Conservation (phyloP, 2,113 vertebrate genomes). For the Gymnocephalus cernua region DNA sequence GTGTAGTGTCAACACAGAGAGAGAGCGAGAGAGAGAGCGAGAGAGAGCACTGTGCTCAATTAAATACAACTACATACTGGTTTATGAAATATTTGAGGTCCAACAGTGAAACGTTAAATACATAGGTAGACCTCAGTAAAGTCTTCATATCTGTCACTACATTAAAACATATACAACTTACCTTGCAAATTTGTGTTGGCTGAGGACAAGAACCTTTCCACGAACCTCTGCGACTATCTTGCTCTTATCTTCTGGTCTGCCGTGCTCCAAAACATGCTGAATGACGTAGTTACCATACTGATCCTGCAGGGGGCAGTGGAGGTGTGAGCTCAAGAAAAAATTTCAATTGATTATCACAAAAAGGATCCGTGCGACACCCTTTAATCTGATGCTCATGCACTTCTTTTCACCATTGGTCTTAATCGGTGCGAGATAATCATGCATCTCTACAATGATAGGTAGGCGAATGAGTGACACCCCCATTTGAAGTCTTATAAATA, state of each 20-base stretch:
- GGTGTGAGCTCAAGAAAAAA: not conserved
- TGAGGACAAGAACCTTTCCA: slow-evolving; percentile 95
- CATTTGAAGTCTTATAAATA: slow-evolving; percentile 49
- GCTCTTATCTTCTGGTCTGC: slow-evolving; percentile 97
- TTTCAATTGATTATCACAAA: slow-evolving; percentile 5
- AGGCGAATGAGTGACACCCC: slow-evolving; percentile 67
- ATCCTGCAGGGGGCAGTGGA: slow-evolving; percentile 86
- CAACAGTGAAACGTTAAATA: not conserved
- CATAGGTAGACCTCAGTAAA: not conserved
- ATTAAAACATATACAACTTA: slow-evolving; percentile 64
- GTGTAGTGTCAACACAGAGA: too few species aligned
- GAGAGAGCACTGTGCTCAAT: too few species aligned
- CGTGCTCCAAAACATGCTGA: slow-evolving; percentile 98
- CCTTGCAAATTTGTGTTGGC: slow-evolving; percentile 99
- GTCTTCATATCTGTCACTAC: not conserved
- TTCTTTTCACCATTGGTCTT: slow-evolving; percentile 33
- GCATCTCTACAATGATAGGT: slow-evolving; percentile 61
- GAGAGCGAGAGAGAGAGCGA: too few species aligned
- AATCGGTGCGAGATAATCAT: slow-evolving; percentile 63
- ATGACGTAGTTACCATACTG: slow-evolving; percentile 99
- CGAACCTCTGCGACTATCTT: slow-evolving; percentile 98
- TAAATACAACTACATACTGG: too few species aligned
- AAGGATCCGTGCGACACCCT: slow-evolving; percentile 6
- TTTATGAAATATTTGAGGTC: too few species aligned
- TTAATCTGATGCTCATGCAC: slow-evolving; percentile 65